Conservation (phyloP, 2,888 invertebrate genomes). For the Harpagoxenus sublaevis region DNA sequence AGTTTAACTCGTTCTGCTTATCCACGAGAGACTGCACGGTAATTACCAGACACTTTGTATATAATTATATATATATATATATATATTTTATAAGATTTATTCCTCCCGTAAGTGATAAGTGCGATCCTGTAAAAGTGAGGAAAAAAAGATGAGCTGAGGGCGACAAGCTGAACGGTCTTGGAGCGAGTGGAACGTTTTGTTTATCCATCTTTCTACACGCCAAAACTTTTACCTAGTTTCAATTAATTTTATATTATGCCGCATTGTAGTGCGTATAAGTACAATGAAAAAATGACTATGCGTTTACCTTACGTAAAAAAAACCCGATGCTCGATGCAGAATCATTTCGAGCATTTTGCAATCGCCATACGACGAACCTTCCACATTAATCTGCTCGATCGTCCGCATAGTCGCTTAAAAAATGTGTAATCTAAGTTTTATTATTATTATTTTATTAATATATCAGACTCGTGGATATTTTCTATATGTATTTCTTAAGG, state of each 20-base stretch:
- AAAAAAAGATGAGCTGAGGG: neutral
- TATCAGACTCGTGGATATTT: constrained; percentile 74
- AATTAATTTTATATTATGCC: neutral
- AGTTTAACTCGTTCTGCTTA: too few relatives aligned
- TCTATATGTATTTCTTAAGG: constrained; percentile 67
- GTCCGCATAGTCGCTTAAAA: neutral
- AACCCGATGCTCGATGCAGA: neutral
- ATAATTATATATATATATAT: constrained; percentile 19
- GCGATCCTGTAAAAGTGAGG: neutral
- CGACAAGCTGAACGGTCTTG: constrained; percentile 3
- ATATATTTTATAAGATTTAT: constrained; percentile 26
- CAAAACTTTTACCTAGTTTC: neutral
- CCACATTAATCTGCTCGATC: constrained; percentile 6
- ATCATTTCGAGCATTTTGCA: neutral
- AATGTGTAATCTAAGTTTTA: constrained; percentile 68
- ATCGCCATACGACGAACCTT: neutral
- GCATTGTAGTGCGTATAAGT: neutral
- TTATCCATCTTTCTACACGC: neutral
- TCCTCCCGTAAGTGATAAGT: neutral
- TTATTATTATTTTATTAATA: constrained; percentile 67
- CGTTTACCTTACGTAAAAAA: neutral
- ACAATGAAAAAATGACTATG: neutral
- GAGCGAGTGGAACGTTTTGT: constrained; percentile 8
- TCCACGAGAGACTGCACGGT: too few relatives aligned
- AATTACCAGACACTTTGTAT: neutral